These are phyloP conservation scores for Polymixis flavicincta DNA, from an alignment of 2,888 invertebrate species.

Conservation along the genomic window DNA sequence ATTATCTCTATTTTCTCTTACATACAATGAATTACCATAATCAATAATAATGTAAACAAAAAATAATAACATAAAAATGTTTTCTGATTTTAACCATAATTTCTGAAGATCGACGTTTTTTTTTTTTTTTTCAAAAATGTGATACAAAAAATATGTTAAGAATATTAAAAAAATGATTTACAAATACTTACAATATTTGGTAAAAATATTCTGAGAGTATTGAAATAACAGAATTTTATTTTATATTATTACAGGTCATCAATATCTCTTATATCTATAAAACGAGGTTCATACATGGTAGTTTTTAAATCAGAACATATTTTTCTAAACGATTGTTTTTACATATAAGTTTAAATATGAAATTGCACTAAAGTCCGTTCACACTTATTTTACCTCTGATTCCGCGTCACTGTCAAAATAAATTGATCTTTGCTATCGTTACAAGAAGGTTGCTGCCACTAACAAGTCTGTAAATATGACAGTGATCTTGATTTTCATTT, in stretches of 20 bases:
- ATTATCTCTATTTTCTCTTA: constrained; percentile 20
- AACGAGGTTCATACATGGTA: neutral
- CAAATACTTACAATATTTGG: constrained; percentile 37
- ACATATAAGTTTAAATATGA: neutral
- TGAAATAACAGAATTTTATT: neutral
- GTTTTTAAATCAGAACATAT: neutral
- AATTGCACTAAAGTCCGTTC: too few species aligned
- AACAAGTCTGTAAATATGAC: too few species aligned
- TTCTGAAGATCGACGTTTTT: constrained; percentile 44
- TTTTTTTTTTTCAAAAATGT: constrained; percentile 30
- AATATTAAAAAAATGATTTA: constrained; percentile 3
- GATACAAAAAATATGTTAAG: constrained; percentile 47
- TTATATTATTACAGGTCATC: constrained; percentile 36
- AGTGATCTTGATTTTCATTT: too few species aligned
- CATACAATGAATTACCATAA: constrained; percentile 1
- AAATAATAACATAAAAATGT: constrained; percentile 30
- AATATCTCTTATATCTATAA: constrained; percentile 24
- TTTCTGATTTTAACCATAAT: constrained; percentile 21
- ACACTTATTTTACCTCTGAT: too few species aligned
- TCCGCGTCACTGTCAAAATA: too few species aligned
- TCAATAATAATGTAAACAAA: constrained; percentile 16
- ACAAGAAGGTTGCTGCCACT: too few species aligned
- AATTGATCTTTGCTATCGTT: too few species aligned
- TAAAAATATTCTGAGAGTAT: constrained; percentile 31
- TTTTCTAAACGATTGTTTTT: constrained; percentile 1